A percentile compares a stretch with the other conserved stretches of the same genome.
phyloP scores from a whole-genome alignment of 2,797 vertebrate genomes.

The Hippocampus kuda region DNA sequence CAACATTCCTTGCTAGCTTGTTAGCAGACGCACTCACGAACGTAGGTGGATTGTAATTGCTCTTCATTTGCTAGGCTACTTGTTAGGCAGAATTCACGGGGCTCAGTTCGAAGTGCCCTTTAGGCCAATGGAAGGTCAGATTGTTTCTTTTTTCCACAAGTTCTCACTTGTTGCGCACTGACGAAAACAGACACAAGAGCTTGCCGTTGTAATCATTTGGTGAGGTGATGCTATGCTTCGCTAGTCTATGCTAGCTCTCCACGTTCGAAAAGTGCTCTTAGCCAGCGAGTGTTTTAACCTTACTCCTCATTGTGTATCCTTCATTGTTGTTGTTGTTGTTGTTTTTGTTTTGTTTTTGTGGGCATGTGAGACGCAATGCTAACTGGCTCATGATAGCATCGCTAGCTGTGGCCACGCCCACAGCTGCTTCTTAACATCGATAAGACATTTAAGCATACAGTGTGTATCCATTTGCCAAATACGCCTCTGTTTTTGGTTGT shows the following conservation, averaged over 20 bases:
- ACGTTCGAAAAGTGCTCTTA: too few relatives aligned
- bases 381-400: not conserved
- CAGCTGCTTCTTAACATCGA: conserved; percentile 61
- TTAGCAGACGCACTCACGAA: not conserved
- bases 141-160: too few relatives aligned
- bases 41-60: conserved; percentile 2
- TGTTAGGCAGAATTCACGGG: not conserved
- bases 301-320: conserved; percentile 35
- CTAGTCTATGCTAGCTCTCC: too few relatives aligned
- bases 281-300: conserved; percentile 19
- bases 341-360: not conserved
- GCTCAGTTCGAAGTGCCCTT: not conserved
- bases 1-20: not conserved
- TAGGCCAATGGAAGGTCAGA: not conserved
- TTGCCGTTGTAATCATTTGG: too few relatives aligned
- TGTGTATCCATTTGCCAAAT: conserved; percentile 66
- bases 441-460: conserved; percentile 36
- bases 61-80: not conserved
- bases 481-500: conserved; percentile 68
- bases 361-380: not conserved
- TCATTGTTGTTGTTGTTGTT: not conserved
- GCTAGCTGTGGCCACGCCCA: conserved; percentile 28
- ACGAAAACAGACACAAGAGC: too few relatives aligned
- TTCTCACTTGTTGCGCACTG: too few relatives aligned
- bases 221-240: too few relatives aligned